Conservation (phyloP, 1,140 invertebrate genomes). For the Melitaea cinxia region DNA sequence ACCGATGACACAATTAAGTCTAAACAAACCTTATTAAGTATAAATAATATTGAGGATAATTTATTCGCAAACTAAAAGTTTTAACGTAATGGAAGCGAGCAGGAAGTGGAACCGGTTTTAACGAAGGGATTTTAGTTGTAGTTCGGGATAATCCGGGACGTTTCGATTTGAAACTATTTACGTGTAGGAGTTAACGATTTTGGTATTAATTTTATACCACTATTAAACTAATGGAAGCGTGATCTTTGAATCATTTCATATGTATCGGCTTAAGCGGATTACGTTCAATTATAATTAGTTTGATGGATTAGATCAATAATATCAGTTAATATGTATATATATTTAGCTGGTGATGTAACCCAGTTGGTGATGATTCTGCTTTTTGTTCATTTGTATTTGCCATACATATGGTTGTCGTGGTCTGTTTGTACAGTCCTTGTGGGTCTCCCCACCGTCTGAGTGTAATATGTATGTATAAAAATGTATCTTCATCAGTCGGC, state of each 20-base stretch:
- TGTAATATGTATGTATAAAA: too few species aligned
- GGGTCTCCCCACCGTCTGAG: too few species aligned
- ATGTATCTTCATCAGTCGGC: too few species aligned
- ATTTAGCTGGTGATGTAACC: too few species aligned
- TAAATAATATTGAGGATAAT: slow-evolving; percentile 25
- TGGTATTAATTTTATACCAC: slow-evolving; percentile 13
- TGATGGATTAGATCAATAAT: slow-evolving; percentile 1
- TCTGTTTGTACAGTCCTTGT: too few species aligned
- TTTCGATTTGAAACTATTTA: slow-evolving; percentile 41
- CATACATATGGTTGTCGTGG: too few species aligned
- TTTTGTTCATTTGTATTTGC: too few species aligned
- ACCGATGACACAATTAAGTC: background rate
- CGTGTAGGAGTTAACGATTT: slow-evolving; percentile 28
- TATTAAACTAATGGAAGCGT: slow-evolving; percentile 10
- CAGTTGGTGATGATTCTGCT: background rate
- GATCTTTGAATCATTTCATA: slow-evolving; percentile 9
- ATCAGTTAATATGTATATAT: background rate
- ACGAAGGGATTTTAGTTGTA: slow-evolving; percentile 52
- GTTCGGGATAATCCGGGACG: slow-evolving; percentile 41
- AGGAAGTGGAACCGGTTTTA: slow-evolving; percentile 42
- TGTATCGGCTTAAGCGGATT: slow-evolving; percentile 3
- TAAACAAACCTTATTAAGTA: slow-evolving; percentile 21
- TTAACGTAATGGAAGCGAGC: slow-evolving; percentile 33
- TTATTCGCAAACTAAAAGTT: slow-evolving; percentile 34
- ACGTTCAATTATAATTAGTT: slow-evolving; percentile 1